Conservation (phyloP, 35 echinoderm and acorn worm genomes). For the Holothuria glaberrima region DNA sequence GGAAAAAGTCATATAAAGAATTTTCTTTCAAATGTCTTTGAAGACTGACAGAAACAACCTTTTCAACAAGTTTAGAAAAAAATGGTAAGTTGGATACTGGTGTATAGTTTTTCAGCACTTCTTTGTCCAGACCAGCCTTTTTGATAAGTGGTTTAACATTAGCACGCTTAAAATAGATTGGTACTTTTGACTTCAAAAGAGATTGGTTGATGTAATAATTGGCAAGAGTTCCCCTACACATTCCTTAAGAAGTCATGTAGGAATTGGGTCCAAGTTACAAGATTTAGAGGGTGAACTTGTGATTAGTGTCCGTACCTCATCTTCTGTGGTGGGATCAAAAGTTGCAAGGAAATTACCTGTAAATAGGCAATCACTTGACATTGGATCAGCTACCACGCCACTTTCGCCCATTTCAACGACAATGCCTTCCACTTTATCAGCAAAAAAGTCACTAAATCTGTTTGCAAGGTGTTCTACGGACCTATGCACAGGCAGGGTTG, state of each 20-base stretch:
- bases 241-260: slow-evolving; percentile 36
- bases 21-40: neutral
- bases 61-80: neutral
- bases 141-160: slow-evolving; percentile 1
- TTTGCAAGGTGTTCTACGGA: slow-evolving; percentile 25
- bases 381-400: slow-evolving; percentile 19
- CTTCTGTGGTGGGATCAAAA: slow-evolving; percentile 28
- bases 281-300: slow-evolving; percentile 4
- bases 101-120: neutral
- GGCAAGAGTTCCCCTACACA: slow-evolving; percentile 25
- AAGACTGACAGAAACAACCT: neutral
- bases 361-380: slow-evolving; percentile 7
- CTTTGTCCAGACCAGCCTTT: neutral
- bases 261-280: slow-evolving; percentile 7
- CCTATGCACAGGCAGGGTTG: slow-evolving; percentile 1
- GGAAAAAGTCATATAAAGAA: slow-evolving; percentile 44
- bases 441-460: slow-evolving; percentile 35
- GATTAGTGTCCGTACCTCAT: slow-evolving; percentile 30
- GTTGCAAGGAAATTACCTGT: slow-evolving; percentile 19
- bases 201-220: slow-evolving; percentile 42
- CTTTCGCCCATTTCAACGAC: slow-evolving; percentile 11
- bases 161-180: slow-evolving; percentile 1
- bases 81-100: neutral
- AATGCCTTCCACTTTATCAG: slow-evolving; percentile 17
- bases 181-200: slow-evolving; percentile 3